These are phyloP conservation scores for Apotomis turbidana DNA, from an alignment of 2,888 invertebrate genomes.

Conservation along the genomic window DNA sequence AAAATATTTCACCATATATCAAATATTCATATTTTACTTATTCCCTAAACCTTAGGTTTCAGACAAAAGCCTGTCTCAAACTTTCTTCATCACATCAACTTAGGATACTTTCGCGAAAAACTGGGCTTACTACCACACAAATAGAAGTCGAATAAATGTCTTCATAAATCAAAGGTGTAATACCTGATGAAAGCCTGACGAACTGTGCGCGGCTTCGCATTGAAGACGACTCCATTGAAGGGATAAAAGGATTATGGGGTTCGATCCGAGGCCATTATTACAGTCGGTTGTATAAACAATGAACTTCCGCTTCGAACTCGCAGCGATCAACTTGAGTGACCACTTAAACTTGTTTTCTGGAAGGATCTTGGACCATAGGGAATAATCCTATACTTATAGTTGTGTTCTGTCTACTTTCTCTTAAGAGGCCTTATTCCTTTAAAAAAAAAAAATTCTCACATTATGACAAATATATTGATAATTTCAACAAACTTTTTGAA, in stretches of 20 bases:
- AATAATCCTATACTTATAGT: conserved; percentile 1
- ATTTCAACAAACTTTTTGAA: too few species aligned
- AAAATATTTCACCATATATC: too few species aligned
- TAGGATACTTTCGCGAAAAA: conserved; percentile 8
- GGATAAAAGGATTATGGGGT: conserved; percentile 44
- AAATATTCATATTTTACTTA: neutral
- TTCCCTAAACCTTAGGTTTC: neutral
- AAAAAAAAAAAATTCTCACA: too few species aligned
- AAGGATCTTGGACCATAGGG: conserved; percentile 15
- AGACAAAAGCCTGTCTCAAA: neutral
- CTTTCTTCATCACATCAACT: neutral
- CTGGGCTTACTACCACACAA: conserved; percentile 22
- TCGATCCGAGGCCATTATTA: conserved; percentile 42
- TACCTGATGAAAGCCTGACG: conserved; percentile 42
- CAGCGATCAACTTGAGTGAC: conserved; percentile 40
- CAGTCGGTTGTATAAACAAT: conserved; percentile 41
- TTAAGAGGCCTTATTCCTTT: too few species aligned
- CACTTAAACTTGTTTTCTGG: conserved; percentile 40
- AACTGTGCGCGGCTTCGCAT: conserved; percentile 40
- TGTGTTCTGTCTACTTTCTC: neutral
- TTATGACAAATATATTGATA: too few species aligned
- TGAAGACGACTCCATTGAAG: conserved; percentile 43
- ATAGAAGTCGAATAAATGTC: conserved; percentile 40
- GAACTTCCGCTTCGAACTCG: conserved; percentile 36
- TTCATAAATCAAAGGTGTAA: conserved; percentile 43